Conservation (phyloP, 2,797 vertebrate species). For the Salmo trutta region DNA sequence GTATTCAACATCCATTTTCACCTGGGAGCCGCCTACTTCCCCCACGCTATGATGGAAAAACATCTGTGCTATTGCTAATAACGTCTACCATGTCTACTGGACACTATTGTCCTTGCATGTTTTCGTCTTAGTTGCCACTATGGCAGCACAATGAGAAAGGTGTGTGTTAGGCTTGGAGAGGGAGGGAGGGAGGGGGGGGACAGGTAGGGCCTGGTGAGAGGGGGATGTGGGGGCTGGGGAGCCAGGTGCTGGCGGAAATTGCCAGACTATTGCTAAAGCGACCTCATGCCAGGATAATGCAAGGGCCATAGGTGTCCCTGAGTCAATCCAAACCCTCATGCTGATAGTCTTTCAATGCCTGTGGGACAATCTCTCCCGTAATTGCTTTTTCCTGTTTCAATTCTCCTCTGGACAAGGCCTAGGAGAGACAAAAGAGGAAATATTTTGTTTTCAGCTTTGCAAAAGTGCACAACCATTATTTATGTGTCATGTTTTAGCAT, state of each 20-base stretch:
- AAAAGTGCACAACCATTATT: conserved; percentile 34
- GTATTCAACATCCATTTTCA: conserved; percentile 24
- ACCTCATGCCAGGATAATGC: conserved; percentile 92
- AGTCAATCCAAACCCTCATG: conserved; percentile 91
- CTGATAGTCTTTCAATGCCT: conserved; percentile 91
- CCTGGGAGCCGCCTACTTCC: conserved; percentile 22
- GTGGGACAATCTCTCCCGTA: conserved; percentile 88
- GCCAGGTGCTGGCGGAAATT: conserved; percentile 90
- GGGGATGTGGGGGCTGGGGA: conserved; percentile 82
- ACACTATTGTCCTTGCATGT: conserved; percentile 15
- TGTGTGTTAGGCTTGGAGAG: conserved; percentile 21
- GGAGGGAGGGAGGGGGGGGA: conserved; percentile 57
- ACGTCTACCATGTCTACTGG: conserved; percentile 32
- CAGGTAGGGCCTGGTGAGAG: conserved; percentile 85
- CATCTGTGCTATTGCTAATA: conserved; percentile 32
- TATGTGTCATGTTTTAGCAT: conserved; percentile 12
- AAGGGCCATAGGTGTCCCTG: conserved; percentile 91
- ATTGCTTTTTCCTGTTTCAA: conserved; percentile 79
- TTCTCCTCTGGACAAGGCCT: conserved; percentile 53
- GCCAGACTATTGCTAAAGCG: conserved; percentile 85
- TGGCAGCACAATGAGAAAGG: conserved; percentile 42
- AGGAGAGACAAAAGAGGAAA: conserved; percentile 60
- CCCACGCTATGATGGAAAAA: conserved; percentile 29
- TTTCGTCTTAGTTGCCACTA: conserved; percentile 10
- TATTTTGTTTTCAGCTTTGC: conserved; percentile 57